These are phyloP conservation scores for Carlito syrichta DNA, from an alignment of 2,113 vertebrate genomes.

Conservation along the genomic window DNA sequence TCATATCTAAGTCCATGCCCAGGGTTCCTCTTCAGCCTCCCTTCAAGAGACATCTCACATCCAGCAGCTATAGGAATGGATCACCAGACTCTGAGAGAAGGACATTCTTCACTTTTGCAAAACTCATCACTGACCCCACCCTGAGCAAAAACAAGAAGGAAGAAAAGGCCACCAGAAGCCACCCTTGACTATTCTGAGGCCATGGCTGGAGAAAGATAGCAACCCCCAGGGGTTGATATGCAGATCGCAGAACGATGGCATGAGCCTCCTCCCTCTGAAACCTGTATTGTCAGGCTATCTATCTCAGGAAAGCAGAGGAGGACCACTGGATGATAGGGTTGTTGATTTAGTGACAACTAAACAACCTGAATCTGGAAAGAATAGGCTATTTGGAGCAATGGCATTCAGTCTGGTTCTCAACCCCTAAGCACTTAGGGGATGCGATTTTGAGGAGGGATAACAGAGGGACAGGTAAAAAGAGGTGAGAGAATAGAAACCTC, in stretches of 20 bases:
- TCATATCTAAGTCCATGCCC: background rate
- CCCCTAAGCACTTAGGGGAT: background rate
- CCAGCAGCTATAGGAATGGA: background rate
- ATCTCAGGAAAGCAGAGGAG: background rate
- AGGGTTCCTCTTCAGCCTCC: background rate
- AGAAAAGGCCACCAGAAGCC: background rate
- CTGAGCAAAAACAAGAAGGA: background rate
- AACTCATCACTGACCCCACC: background rate
- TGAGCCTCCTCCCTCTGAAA: background rate
- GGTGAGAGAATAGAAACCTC: too few relatives aligned
- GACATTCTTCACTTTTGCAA: background rate
- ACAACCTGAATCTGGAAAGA: background rate
- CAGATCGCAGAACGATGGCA: rapidly evolving
- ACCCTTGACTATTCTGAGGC: background rate
- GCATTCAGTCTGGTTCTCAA: background rate
- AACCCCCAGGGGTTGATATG: rapidly evolving
- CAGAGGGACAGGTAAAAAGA: background rate
- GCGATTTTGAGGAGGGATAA: background rate
- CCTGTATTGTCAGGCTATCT: background rate
- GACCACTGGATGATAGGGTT: background rate
- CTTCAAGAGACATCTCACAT: rapidly evolving
- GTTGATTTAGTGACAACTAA: background rate
- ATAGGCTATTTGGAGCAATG: background rate
- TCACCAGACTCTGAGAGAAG: background rate
- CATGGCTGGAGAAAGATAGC: background rate